Evolutionary conservation across 2,888 invertebrate species (phyloP).

Genomic region (Thereva unica): DNA sequence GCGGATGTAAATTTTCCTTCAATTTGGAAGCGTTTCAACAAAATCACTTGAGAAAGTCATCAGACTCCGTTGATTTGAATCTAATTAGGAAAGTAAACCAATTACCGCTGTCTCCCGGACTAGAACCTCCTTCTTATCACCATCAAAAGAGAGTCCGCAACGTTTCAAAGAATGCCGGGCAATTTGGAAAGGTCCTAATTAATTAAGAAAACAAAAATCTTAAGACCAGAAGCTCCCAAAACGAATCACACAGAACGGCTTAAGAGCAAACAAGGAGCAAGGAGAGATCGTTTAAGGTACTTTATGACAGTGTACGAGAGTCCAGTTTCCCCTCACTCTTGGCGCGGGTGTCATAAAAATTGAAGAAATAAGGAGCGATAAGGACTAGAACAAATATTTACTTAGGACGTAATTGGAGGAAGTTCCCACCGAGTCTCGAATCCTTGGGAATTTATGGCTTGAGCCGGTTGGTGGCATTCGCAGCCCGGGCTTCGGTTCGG

Average conservation of each 20-base stretch:
- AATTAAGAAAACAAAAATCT: conserved; percentile 11
- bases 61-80: background rate
- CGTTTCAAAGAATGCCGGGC: conserved; percentile 5
- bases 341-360: conserved; percentile 25
- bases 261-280: conserved; percentile 3
- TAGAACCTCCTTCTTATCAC: conserved; percentile 11
- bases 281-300: background rate
- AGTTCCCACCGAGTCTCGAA: conserved; percentile 25
- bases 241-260: background rate
- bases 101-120: conserved; percentile 21
- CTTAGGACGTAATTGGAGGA: conserved; percentile 31
- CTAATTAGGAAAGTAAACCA: conserved; percentile 20
- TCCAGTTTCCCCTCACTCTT: background rate
- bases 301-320: conserved; percentile 15
- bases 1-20: no score
- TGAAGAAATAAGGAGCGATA: conserved; percentile 14
- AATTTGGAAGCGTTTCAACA: no score
- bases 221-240: background rate
- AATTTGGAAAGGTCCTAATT: conserved; percentile 12
- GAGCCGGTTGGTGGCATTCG: background rate
- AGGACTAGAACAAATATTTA: conserved; percentile 26
- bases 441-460: conserved; percentile 23
- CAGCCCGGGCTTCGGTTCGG: background rate
- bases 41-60: no score
- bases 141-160: conserved; percentile 26